Percentiles rank a stretch among this genome's conserved stretches.
phyloP scores from a whole-genome alignment of 2,888 invertebrate species.

The Arge pagana region DNA sequence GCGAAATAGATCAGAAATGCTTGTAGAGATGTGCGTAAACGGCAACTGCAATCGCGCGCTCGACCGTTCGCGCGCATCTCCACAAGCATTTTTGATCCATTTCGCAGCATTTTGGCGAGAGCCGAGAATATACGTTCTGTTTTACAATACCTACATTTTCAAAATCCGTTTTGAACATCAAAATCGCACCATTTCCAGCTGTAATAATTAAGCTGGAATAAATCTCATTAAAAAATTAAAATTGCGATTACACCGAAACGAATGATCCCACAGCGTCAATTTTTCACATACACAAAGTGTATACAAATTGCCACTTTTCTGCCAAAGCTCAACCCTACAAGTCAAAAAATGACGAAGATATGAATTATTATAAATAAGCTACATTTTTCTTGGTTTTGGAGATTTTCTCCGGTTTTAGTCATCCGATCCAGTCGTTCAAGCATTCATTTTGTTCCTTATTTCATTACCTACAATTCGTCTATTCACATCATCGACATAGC shows the following conservation, averaged over 20 bases:
- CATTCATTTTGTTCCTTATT: background rate
- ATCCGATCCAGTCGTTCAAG: background rate
- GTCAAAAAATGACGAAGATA: background rate
- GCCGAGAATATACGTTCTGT: background rate
- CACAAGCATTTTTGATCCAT: conserved; percentile 17
- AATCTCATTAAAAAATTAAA: conserved; percentile 1
- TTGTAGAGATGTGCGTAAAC: conserved; percentile 17
- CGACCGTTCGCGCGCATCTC: conserved; percentile 10
- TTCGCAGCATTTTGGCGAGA: conserved; percentile 11
- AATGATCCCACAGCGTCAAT: background rate
- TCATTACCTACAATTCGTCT: background rate
- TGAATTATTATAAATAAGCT: conserved; percentile 1
- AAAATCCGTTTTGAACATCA: background rate
- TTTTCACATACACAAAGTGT: background rate
- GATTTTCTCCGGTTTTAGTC: background rate
- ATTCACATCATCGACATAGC: background rate
- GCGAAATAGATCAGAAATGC: conserved; percentile 10
- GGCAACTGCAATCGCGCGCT: conserved; percentile 18
- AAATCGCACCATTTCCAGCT: background rate
- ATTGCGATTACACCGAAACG: background rate
- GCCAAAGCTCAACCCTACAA: background rate
- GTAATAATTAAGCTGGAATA: background rate
- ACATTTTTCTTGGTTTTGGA: background rate
- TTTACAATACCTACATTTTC: background rate
- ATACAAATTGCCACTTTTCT: background rate